These are phyloP conservation scores for Eubucco bourcierii DNA, from an alignment of 2,113 vertebrate genomes.

Conservation along the genomic window DNA sequence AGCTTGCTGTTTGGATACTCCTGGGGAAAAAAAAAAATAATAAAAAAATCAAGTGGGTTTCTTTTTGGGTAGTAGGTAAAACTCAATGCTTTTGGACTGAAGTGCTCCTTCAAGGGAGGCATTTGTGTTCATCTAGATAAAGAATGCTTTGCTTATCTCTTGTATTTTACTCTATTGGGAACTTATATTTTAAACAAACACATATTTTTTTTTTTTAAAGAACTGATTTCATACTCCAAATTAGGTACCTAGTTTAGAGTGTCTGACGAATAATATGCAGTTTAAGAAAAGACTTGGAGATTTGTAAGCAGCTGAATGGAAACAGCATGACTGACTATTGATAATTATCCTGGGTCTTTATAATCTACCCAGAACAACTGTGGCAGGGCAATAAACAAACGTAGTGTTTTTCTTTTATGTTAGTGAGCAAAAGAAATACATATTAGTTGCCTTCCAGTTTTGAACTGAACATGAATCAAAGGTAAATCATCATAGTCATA, in stretches of 20 bases:
- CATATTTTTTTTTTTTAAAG: not conserved
- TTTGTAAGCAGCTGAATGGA: not conserved
- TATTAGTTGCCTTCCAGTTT: not conserved
- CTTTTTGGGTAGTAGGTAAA: not conserved
- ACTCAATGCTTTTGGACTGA: not conserved
- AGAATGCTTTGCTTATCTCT: not conserved
- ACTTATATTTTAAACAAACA: not conserved
- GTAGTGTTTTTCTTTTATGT: not conserved
- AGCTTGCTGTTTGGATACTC: not conserved
- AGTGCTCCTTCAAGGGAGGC: not conserved
- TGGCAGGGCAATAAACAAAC: not conserved
- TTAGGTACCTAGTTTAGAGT: not conserved
- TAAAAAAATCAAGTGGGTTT: not conserved
- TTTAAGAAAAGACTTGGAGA: not conserved
- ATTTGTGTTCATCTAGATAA: not conserved
- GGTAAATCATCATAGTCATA: not conserved
- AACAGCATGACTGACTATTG: not conserved
- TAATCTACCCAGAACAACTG: not conserved
- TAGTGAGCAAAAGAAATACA: not conserved
- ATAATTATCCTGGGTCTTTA: not conserved
- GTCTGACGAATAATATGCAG: not conserved
- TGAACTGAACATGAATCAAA: not conserved
- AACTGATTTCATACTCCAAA: not conserved
- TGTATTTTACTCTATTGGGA: not conserved
- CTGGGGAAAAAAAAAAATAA: not conserved